Evolutionary conservation across 35 echinoderm and acorn worm genomes (phyloP), one percentile per base, ranked within the genome.

Genomic region (Stichopus chloronotus): DNA sequence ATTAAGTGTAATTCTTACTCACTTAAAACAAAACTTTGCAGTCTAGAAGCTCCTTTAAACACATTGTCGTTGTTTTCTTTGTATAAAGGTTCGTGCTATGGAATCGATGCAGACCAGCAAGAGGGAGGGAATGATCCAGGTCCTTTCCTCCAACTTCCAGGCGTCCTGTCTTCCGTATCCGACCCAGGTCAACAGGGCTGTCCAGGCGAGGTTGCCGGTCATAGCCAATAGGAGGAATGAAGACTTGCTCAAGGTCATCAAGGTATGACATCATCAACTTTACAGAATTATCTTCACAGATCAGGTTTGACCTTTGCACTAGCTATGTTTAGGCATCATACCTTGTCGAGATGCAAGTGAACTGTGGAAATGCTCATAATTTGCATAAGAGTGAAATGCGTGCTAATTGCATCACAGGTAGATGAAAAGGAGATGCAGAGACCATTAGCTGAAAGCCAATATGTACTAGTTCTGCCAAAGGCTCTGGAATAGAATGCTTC

Each of bases 211-310:
- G 60, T 78, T 99, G 60, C 97, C 97, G 10, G 91, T 95, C 74
- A 99, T 96, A 78, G 95, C 93, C 55, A 99, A 99, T 58, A 95
- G 88, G 30, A 92, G 95, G 71, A 99, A 99, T 90, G 97, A 96
- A 86, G 81, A 96, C 59, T 93, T 99, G 6, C 92, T 99, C 81
- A 94, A 93, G 74, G 92, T 99, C 56, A 95, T 99, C 88, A 99
- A 99, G 95, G 97, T 96, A 83, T 25, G 23, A 6, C 9, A 11
- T 77, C 11, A 54, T 10, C 30, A 43, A 43, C 30, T 43, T 43
- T 43, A 43, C 30, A 43, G 30, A 43, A 24, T 3, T 25, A 20
- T 20, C 30, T 53, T 20, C n/a, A 24, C n/a, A 1, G 13, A 83
- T 74, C 22, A 17, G 71, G 71, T 1, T 74, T 74, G 14, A 74